Evolutionary conservation across 2,888 invertebrate genomes (phyloP), one percentile per base, ranked within the genome.

Genomic region (Eristalis tenax): DNA sequence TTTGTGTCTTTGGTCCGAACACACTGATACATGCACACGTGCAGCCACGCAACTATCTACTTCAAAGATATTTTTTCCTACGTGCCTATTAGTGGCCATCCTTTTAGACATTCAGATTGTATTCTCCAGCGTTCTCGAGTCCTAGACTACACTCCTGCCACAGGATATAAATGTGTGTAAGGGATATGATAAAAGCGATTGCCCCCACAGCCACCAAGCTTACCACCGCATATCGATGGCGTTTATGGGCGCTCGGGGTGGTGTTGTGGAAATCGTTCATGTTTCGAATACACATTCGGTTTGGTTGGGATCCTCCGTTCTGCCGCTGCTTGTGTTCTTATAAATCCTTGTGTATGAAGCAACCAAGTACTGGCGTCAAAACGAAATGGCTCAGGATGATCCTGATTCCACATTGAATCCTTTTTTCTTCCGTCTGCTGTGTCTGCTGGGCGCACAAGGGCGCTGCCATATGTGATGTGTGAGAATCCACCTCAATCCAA

Each of bases 81-180:
- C 87, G 87, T 87, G 87, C 80, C 87, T 87, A 87, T 87, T 87
- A 87, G 87, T 28, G 23, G 71, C 64, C 74, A 83, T 83, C 83
- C 83, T 86, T 86, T 78, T 86, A 83, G 56, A 83, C 78, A 83
- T 87, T 83, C 87, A 87, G 83, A 87, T 83, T 87, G 79, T 77
- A 76, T 83, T 73, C 76, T 69, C 76, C 68, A 80, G 79, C 50
- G n/a, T 50, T 83, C 75, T 66, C 69, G 50, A 50, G 35, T 22
- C 35, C 43, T 68, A 50, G 63, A 74, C 83, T 75, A 11, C 35
- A 28, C 23, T 64, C 40, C 28, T 78, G 87, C 83, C 83, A 83
- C 79, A 79, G 87, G 87, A 83, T 80, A 83, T 73, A 83, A 87
- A 83, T 83, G 83, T 83, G 63, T 83, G 83, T 87, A 83, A 80